Evolutionary conservation across 2,797 vertebrate genomes (phyloP).

Genomic region (Lutjanus argentimaculatus): DNA sequence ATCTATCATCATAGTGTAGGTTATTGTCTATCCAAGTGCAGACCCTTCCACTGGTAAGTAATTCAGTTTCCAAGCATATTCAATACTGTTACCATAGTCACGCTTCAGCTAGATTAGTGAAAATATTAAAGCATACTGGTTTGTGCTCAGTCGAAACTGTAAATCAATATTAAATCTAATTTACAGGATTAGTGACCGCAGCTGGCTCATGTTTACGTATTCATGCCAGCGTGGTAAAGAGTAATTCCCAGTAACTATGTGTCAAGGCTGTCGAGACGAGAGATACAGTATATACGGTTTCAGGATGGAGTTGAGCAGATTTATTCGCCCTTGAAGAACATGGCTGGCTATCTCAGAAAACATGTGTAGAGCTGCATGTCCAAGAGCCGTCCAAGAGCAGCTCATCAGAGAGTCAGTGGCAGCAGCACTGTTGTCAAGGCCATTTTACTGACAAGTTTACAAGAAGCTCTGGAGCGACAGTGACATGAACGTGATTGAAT

Average conservation of each 20-base stretch:
- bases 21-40: slow-evolving; percentile 41
- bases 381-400: slow-evolving; percentile 67
- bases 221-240: slow-evolving; percentile 60
- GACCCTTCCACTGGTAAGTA: slow-evolving; percentile 57
- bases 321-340: slow-evolving; percentile 79
- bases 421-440: slow-evolving; percentile 66
- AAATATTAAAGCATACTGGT: slow-evolving; percentile 38
- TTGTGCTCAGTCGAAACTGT: slow-evolving; percentile 60
- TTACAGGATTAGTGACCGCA: slow-evolving; percentile 75
- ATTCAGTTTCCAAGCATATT: slow-evolving; percentile 66
- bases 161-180: slow-evolving; percentile 83
- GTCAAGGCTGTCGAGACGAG: slow-evolving; percentile 69
- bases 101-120: slow-evolving; percentile 53
- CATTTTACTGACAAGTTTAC: slow-evolving; percentile 75
- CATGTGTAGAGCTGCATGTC: slow-evolving; percentile 68
- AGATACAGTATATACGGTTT: slow-evolving; percentile 42
- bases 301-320: slow-evolving; percentile 47
- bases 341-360: slow-evolving; percentile 69
- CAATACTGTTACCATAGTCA: slow-evolving; percentile 69
- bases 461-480: slow-evolving; percentile 64
- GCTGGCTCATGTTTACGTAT: slow-evolving; percentile 77
- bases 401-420: slow-evolving; percentile 67
- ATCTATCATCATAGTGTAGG: slow-evolving; percentile 14
- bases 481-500: slow-evolving; percentile 76
- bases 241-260: slow-evolving; percentile 62